A percentile compares a stretch with the other conserved stretches of the same genome.
phyloP scores from a whole-genome alignment of 2,113 vertebrate genomes.

The Pomatorhinus ruficollis region DNA sequence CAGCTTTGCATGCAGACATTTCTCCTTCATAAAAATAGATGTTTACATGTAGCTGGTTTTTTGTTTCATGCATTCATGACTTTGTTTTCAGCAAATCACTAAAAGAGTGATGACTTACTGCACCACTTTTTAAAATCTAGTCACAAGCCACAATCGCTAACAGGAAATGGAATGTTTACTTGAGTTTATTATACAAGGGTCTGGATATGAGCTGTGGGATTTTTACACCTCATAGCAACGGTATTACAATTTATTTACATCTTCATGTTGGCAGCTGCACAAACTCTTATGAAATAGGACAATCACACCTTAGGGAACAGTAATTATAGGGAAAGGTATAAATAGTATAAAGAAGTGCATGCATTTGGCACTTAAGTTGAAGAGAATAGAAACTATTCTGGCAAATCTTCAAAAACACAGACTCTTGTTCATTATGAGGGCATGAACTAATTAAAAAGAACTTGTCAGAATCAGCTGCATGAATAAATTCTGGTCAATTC shows the following conservation, averaged over 20 bases:
- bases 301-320: constrained; percentile 86
- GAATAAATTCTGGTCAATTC: constrained; percentile 75
- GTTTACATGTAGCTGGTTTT: not conserved
- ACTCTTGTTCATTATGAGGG: constrained; percentile 75
- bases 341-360: constrained; percentile 79
- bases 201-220: constrained; percentile 86
- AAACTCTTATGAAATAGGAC: constrained; percentile 90
- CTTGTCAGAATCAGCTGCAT: constrained; percentile 74
- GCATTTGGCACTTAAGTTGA: constrained; percentile 78
- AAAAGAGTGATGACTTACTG: constrained; percentile 79
- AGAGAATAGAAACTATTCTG: constrained; percentile 81
- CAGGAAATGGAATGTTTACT: constrained; percentile 96
- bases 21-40: not conserved
- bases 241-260: constrained; percentile 98
- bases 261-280: constrained; percentile 90
- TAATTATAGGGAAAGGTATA: constrained; percentile 88
- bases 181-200: constrained; percentile 88
- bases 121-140: constrained; percentile 79
- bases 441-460: constrained; percentile 81
- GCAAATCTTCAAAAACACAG: constrained; percentile 75
- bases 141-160: constrained; percentile 85
- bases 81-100: constrained; percentile 81
- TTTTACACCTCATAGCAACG: constrained; percentile 87
- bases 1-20: not conserved
- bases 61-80: constrained; percentile 54